Evolutionary conservation across 2,797 vertebrate species (phyloP), one percentile per base, ranked within the genome.

Genomic region (Artibeus jamaicensis): DNA sequence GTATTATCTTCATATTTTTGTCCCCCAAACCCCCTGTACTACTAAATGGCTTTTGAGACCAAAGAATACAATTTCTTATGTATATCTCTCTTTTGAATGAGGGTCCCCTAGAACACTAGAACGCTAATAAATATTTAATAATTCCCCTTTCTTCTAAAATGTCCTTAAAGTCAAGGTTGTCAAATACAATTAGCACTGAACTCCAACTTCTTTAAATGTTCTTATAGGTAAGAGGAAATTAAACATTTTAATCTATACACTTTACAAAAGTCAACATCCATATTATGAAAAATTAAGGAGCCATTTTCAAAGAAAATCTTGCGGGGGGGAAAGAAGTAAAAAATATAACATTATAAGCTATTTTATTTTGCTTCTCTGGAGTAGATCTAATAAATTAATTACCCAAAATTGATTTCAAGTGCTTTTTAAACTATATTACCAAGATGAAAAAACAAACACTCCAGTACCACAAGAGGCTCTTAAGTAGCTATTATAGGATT

Each of bases 391-490:
- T 93, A 91, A 93, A 86, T 93, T 71, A 88, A 95, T 89, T 90
- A 79, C 65, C 83, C 89, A 91, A 86, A 94, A 96, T 24, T 92
- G 67, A 94, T 37, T 88, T 93, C 32, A 10, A 86, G 78, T 86
- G 57, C 12, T 65, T 95, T 97, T 95, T 92, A 83, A 91, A 90
- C 57, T 89, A 16, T 59, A 93, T 89, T 94, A 86, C 42, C 85
- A 93, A 91, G 77, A 90, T 76, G 86, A 74, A 96, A 95, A 97
- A 96, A 91, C 73, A 89, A 95, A 95, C 91, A 96, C 79, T 95
- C 65, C 46, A 94, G 88, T 81, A 87, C 26, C 92, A 95, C 78
- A 82, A 94, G 86, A 95, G 86, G 79, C 68, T 96, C 85, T 93
- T 91, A 67, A 86, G 68, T 34, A 95, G 42, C 19, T 62, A 88